Evolutionary conservation across 2,797 vertebrate genomes (phyloP).

Genomic region (Loris lydekkerianus): DNA sequence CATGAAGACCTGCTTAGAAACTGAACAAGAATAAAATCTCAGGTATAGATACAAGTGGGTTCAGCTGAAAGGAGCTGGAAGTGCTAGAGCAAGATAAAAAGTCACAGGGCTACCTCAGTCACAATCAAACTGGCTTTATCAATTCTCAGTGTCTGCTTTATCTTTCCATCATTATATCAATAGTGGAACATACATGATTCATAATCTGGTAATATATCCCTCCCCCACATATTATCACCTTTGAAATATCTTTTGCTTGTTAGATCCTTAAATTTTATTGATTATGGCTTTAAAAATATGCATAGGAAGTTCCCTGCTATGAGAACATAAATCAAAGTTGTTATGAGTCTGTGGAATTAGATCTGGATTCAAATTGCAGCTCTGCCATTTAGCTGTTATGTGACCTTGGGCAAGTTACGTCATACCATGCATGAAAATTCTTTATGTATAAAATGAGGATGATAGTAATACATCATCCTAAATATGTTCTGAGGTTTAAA

Average conservation of each 20-base stretch:
- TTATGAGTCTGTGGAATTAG: not conserved
- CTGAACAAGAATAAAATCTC: not conserved
- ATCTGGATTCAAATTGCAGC: not conserved
- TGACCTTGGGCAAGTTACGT: not conserved
- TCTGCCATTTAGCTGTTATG: not conserved
- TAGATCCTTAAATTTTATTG: not conserved
- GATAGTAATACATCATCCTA: not conserved
- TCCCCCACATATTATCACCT: not conserved
- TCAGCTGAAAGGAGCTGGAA: not conserved
- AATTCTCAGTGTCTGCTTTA: not conserved
- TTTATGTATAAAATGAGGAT: not conserved
- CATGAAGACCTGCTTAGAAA: not conserved
- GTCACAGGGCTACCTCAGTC: not conserved
- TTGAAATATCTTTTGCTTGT: not conserved
- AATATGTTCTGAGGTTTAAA: not conserved
- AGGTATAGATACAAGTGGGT: not conserved
- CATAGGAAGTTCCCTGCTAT: constrained; percentile 3
- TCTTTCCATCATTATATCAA: not conserved
- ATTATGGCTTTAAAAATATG: not conserved
- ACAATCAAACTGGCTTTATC: not conserved
- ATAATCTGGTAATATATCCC: not conserved
- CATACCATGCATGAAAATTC: not conserved
- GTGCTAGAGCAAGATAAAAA: not conserved
- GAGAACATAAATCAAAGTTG: not conserved
- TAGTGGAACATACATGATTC: not conserved